Evolutionary conservation across 2,888 invertebrate genomes (phyloP), one percentile per base, ranked within the genome.

Genomic region (Bedellia somnulentella): DNA sequence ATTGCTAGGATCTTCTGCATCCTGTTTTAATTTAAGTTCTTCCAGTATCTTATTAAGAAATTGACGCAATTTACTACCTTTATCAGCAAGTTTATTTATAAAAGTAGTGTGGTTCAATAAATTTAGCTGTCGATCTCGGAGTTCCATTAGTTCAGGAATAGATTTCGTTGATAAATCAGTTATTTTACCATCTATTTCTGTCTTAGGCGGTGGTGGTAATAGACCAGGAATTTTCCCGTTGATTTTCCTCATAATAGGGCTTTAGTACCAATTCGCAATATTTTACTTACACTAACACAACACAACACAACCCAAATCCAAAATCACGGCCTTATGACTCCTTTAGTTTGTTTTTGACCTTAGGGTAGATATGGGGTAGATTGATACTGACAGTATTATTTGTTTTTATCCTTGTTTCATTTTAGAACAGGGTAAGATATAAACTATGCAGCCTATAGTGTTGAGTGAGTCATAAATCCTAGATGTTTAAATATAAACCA

Each of bases 111-210:
- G 71, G 26, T 50, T 57, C 9, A 83, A 45, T 18, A 83, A 55
- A 50, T 80, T 81, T 24, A 67, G 41, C 46, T 83, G 82, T 24
- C 83, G 66, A 27, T 78, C 70, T 28, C 78, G 52, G 17, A 82
- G 49, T 42, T 82, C 82, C 17, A 56, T 29, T 15, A 82, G 52
- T 48, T 81, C 79, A 22, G 58, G 44, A 35, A 62, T 53, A 10
- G 57, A 55, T 54, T 78, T 79, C 0, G 57, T 50, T 6, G 60
- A 50, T 30, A 82, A 52, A 49, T 80, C 55, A 5, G 64, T 60
- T 11, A 80, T 60, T 47, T 76, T 80, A 4, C 80, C 80, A 45
- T 80, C 80, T 22, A 66, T 51, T 52, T 80, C 77, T 31, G 49
- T 67, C 50, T 61, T 79, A 1, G 68, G 57, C 4, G 54, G 54